Evolutionary conservation across 2,888 invertebrate species (phyloP).

Genomic region (Sminthurides aquaticus): DNA sequence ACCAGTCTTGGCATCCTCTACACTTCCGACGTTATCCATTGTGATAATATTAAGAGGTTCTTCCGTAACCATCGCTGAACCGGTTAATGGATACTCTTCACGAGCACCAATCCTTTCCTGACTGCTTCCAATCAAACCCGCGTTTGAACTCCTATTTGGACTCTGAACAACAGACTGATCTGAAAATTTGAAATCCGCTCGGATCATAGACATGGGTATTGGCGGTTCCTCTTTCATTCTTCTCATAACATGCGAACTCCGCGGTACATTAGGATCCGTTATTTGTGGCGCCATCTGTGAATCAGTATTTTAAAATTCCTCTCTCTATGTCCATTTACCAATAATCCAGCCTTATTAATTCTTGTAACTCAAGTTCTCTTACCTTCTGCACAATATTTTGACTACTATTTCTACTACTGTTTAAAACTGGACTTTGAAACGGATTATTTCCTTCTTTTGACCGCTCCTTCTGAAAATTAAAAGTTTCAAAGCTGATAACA

Average conservation of each 20-base stretch:
- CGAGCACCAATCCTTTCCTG: no score
- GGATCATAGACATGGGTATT: conserved; percentile 18
- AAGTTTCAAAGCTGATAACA: no score
- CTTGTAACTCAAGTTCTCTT: no score
- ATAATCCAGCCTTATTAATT: no score
- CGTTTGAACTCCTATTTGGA: neutral
- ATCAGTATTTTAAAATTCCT: no score
- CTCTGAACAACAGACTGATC: neutral
- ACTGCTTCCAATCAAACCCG: neutral
- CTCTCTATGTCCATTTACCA: no score
- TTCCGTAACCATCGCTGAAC: neutral
- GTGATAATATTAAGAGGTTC: neutral
- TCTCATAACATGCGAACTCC: neutral
- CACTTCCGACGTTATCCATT: no score
- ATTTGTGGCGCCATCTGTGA: neutral
- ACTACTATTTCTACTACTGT: no score
- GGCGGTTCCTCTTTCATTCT: conserved; percentile 16
- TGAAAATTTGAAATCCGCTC: neutral
- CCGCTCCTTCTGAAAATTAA: no score
- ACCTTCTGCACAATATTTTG: no score
- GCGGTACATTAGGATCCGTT: neutral
- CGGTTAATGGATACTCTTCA: neutral
- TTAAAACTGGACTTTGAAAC: no score
- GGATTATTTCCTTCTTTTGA: no score
- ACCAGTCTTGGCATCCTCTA: neutral